Evolutionary conservation across 1,140 invertebrate genomes (phyloP), one percentile per base, ranked within the genome.

Genomic region (Tetranychus urticae): DNA sequence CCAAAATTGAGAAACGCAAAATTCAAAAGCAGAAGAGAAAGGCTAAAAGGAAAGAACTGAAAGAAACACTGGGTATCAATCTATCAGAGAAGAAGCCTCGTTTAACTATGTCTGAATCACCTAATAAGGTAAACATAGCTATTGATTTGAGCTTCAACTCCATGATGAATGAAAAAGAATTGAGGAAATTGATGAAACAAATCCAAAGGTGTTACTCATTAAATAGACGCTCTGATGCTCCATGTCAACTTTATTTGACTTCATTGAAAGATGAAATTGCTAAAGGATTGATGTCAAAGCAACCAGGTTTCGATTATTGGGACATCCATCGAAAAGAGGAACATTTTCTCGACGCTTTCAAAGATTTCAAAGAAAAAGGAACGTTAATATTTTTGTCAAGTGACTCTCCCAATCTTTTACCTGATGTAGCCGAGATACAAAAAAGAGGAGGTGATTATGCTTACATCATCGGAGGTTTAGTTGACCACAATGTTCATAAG

Each of bases 401-500:
- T 71, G 94, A 98, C 71, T 97, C 92, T 3, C 81, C 88, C 58
- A 91, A 90, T 77, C 73, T 89, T 3, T 78, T 97, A 60, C 55
- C 55, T 1, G 59, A 64, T 35, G 33, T 62, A 59, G 77, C 81
- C 59, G 72, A 75, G 56, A 74, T 97, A 63, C 80, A 88, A 65
- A 77, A 84, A 14, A 77, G 82, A 62, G 84, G 83, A 71, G 60
- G 42, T 2, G 63, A 67, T 50, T 55, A 31, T 23, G 79, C 83
- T 50, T 97, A 96, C 69, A 80, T 97, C 48, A 97, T 97, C 73
- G 93, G 94, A 52, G 94, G 92, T 57, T 74, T 98, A 23, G 89
- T 98, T 1, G 94, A 98, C 76, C 93, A 97, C 71, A 97, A 97
- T 76, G 77, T 82, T 65, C 82, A 93, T 66, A 97, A 97, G 77